These are phyloP conservation scores for Notamacropus eugenii DNA, from an alignment of 2,797 vertebrate species.

Conservation along the genomic window DNA sequence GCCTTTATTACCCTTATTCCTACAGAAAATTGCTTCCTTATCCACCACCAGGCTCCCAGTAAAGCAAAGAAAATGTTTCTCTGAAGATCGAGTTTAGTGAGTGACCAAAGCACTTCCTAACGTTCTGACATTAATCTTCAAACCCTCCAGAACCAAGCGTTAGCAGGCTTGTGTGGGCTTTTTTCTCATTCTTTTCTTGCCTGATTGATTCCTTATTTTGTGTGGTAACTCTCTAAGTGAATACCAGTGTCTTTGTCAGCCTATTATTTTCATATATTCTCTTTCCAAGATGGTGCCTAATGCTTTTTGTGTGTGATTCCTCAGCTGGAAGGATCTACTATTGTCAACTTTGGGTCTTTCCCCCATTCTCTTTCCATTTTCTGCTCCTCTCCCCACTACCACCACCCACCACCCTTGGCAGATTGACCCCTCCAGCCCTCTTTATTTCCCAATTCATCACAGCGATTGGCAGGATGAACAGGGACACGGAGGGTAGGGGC, in stretches of 20 bases:
- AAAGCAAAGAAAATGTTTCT: neutral
- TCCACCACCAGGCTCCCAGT: neutral
- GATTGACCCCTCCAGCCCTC: constrained; percentile 53
- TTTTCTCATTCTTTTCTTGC: neutral
- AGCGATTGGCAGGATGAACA: constrained; percentile 81
- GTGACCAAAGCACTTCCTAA: neutral
- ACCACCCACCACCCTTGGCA: constrained; percentile 77
- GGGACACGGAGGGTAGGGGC: constrained; percentile 77
- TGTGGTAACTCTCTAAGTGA: neutral
- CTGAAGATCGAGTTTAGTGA: neutral
- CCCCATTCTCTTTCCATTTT: neutral
- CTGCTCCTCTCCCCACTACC: neutral
- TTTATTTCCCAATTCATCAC: constrained; percentile 85
- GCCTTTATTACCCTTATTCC: neutral
- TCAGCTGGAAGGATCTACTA: neutral
- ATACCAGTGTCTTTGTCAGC: neutral
- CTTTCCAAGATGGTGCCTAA: constrained; percentile 8
- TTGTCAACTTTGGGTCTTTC: constrained; percentile 45
- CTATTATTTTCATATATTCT: neutral
- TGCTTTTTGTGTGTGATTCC: constrained; percentile 11
- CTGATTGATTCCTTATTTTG: neutral
- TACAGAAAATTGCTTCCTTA: neutral
- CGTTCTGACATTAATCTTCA: neutral
- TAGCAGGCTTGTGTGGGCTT: neutral
- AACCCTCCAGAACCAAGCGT: neutral